Evolutionary conservation across 2,888 invertebrate species (phyloP), one percentile per base, ranked within the genome.

Genomic region (Fragum whitleyi): DNA sequence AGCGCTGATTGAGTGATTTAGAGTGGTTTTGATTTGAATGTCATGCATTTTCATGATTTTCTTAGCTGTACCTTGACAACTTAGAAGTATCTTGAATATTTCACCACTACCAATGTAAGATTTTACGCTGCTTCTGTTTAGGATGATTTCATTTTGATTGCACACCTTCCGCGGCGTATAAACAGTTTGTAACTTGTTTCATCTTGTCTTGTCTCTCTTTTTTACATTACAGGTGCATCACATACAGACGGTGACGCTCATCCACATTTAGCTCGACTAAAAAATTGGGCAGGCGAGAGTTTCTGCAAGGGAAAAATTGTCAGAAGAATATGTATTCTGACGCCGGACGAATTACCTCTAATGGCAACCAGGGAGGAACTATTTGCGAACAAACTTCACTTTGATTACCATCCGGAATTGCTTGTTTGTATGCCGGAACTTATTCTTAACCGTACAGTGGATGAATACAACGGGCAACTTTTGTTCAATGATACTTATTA

Each of bases 361-460:
- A 76, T 93, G 19, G 74, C 86, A 3, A 72, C 53, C 7, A 73
- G 90, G 23, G 85, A 86, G 6, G 91, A 93, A 65, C 72, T 94
- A n/a, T 92, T 93, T 76, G 91, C 90, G 21, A 94, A 93, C 84
- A 93, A 93, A 79, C 88, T 93, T 59, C 88, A 92, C 74, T 42
- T 87, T 21, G 81, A 92, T 61, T 88, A 83, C 70, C 83, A 92
- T 51, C 90, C 90, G 0, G 83, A 87, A 9, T 85, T 92, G 1
- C 87, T 87, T 9, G 86, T 88, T 51, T 93, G 93, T 73, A 70
- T 93, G 83, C 90, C 90, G 62, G 88, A 91, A 72, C 59, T 89
- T 9, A 77, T 84, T 29, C 86, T 69, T 51, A 89, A 89, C 59
- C 71, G 87, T 29, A 90, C 89, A 55, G 65, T 87, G 16, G 88